Percentiles rank a stretch among this genome's conserved stretches.
Evolutionary conservation across 2,888 invertebrate species (phyloP).

Genomic region (Raillietiella orientalis): DNA sequence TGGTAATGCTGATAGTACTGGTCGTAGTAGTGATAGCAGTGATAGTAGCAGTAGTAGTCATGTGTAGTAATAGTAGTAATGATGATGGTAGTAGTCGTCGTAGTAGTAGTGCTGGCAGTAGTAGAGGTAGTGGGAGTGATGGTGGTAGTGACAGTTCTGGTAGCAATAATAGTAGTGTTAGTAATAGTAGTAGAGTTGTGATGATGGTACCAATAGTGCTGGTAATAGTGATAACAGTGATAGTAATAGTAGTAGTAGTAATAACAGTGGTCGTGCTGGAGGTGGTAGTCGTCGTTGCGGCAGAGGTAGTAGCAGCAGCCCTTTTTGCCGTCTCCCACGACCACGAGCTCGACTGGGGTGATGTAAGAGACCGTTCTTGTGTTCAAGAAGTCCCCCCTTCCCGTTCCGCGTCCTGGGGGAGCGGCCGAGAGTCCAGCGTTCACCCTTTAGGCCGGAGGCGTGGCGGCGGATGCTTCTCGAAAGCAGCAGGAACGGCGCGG

Average conservation of each 20-base stretch:
- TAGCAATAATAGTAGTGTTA: background rate
- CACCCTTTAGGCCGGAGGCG: too few species aligned
- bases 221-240: background rate
- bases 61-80: background rate
- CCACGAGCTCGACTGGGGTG: too few species aligned
- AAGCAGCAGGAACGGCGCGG: too few species aligned
- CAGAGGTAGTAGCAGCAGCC: too few species aligned
- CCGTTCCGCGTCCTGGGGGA: too few species aligned
- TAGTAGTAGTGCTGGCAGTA: background rate
- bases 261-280: background rate
- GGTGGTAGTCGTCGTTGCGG: too few species aligned
- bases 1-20: background rate
- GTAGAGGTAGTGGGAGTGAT: background rate
- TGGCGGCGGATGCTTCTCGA: too few species aligned
- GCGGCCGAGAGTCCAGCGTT: too few species aligned
- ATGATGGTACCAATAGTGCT: background rate
- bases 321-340: too few species aligned
- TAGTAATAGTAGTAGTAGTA: background rate
- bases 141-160: background rate
- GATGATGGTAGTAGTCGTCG: background rate
- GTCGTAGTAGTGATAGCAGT: constrained; percentile 1
- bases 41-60: background rate
- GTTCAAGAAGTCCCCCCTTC: too few species aligned
- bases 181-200: too few species aligned
- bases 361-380: too few species aligned